phyloP scores from a whole-genome alignment of 2,113 vertebrate species.

The Prionailurus bengalensis region DNA sequence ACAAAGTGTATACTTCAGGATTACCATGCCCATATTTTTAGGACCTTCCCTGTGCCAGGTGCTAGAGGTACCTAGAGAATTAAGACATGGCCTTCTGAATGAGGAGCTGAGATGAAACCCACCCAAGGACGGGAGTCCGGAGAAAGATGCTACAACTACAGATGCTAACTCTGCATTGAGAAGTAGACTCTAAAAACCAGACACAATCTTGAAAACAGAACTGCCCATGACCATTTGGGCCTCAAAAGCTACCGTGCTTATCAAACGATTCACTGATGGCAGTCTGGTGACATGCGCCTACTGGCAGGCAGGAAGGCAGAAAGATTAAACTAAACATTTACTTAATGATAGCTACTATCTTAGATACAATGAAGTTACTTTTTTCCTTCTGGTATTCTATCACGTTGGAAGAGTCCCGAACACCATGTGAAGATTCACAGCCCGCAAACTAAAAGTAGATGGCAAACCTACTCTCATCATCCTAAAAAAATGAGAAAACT shows the following conservation, averaged over 20 bases:
- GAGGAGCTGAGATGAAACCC: background rate
- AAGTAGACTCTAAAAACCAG: background rate
- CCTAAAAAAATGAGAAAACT: background rate
- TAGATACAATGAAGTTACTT: background rate
- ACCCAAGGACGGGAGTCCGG: background rate
- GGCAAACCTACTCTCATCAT: background rate
- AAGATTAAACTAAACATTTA: background rate
- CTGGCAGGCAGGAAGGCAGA: background rate
- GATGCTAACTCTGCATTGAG: background rate
- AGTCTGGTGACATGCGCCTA: no score
- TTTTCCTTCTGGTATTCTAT: background rate
- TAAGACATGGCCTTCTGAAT: background rate
- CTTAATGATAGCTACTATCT: background rate
- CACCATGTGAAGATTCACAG: background rate
- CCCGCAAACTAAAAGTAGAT: background rate
- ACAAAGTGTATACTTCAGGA: background rate
- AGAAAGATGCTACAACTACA: background rate
- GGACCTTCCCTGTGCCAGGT: background rate
- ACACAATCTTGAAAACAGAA: background rate
- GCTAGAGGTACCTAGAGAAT: background rate
- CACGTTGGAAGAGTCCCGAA: background rate
- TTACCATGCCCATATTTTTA: background rate
- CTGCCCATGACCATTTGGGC: no score
- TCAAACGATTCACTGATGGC: background rate
- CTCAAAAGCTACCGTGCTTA: background rate